These are phyloP conservation scores for Ectropis crepuscularia DNA, from an alignment of 2,888 invertebrate genomes.

Conservation along the genomic window DNA sequence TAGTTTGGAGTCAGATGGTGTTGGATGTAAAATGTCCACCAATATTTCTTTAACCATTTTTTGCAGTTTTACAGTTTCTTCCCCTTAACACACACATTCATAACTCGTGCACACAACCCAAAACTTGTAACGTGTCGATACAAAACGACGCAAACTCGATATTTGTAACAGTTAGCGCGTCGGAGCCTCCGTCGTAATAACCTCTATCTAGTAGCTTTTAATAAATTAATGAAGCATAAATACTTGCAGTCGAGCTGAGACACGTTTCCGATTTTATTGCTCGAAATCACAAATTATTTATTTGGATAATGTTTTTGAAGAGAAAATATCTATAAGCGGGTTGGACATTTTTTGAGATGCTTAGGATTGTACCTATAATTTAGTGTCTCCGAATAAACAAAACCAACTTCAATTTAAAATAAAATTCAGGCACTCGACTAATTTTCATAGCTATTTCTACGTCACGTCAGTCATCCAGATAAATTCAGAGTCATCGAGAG, in stretches of 20 bases:
- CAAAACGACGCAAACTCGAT: constrained; percentile 21
- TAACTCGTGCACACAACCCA: constrained; percentile 18
- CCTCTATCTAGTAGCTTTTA: constrained; percentile 27
- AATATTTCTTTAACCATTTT: background rate
- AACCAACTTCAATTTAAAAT: no score
- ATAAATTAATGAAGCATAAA: constrained; percentile 26
- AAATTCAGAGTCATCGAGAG: no score
- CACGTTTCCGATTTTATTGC: background rate
- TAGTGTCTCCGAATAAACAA: no score
- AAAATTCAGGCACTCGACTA: no score
- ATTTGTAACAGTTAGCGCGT: constrained; percentile 24
- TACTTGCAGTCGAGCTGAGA: constrained; percentile 8
- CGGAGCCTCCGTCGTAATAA: constrained; percentile 21
- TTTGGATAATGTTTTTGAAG: no score
- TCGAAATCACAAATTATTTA: background rate
- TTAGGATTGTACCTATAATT: no score
- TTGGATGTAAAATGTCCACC: background rate
- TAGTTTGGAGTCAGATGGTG: no score
- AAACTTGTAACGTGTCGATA: constrained; percentile 15
- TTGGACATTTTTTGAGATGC: no score
- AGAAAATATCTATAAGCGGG: no score
- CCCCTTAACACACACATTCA: constrained; percentile 24
- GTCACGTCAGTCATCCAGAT: no score
- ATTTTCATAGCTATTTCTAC: no score
- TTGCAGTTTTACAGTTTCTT: background rate